Base-by-base conservation (phyloP, 2,113 vertebrate genomes). In the Calypte anna region DNA sequence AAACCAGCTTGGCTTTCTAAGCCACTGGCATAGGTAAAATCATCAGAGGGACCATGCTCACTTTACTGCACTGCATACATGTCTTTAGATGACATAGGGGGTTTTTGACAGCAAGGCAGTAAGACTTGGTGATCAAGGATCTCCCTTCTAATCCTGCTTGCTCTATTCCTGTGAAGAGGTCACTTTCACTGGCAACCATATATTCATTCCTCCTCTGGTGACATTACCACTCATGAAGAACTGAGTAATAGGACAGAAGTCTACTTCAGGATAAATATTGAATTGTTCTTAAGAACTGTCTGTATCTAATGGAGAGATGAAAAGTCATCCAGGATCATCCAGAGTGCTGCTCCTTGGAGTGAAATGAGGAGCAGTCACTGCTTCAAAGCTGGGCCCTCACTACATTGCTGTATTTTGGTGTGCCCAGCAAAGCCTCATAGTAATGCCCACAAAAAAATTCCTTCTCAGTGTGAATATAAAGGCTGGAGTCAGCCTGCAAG, bases 111-210 rank as follows among this genome's bases (percentile, higher is more conserved):
- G 36, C 20, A 77, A 50, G 14, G 55, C 17, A 62, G 30, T 12
- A 86, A 86, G 46, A 25, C 8, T n/a, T 27, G 22, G n/a, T 51
- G 51, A 63, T 3, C 0, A 0, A 50, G 43, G 48, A 63, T 51
- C 19, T 67, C 30, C 20, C 11, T 63, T 81, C 12, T 70, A 54
- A 79, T 46, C 33, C 33, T 63, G 5, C 13, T 79, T 90, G 11
- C 25, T 82, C 53, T 82, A 1, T 28, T 55, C 13, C 57, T 68
- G 12, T 31, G 13, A 75, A 51, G 22, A 78, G 25, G 13, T n/a
- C 55, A 15, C 31, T 67, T 74, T 55, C 21, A 23, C 23, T 73
- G 19, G 30, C n/a, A 95, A 36, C 28, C 23, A 6, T 7, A 21
- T 57, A 70, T 20, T 50, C 22, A 16, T 62, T 92, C 68, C 31